Evolutionary conservation across 1,140 invertebrate species (phyloP).

Genomic region (Odontomachus brunneus): DNA sequence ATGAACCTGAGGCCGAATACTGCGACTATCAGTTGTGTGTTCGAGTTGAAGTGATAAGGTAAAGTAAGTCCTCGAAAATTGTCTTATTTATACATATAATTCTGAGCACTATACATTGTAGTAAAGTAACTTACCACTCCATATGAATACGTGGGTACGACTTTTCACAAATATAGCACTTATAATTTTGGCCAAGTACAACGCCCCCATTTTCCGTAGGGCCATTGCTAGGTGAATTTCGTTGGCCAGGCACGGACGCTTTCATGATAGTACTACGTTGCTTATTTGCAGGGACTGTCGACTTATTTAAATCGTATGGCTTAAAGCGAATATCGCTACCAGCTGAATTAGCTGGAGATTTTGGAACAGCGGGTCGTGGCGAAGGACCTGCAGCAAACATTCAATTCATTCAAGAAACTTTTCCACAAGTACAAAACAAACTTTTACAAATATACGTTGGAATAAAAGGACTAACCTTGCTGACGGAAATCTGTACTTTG

Average conservation of each 20-base stretch:
- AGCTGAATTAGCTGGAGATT: constrained; percentile 86
- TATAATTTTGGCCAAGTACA: constrained; percentile 83
- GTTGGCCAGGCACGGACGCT: constrained; percentile 82
- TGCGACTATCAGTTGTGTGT: too few species aligned
- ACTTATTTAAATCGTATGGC: constrained; percentile 90
- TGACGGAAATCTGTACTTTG: constrained; percentile 80
- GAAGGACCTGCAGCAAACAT: constrained; percentile 74
- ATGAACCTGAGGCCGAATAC: too few species aligned
- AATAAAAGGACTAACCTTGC: constrained; percentile 71
- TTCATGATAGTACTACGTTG: constrained; percentile 81
- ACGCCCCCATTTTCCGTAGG: constrained; percentile 81
- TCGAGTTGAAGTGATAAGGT: too few species aligned
- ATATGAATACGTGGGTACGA: constrained; percentile 90
- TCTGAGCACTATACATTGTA: too few species aligned
- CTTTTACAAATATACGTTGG: background rate
- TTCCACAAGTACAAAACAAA: constrained; percentile 15
- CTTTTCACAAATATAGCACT: constrained; percentile 92
- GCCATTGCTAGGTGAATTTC: constrained; percentile 82
- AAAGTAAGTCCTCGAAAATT: too few species aligned
- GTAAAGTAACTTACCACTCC: constrained; percentile 88
- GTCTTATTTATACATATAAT: too few species aligned
- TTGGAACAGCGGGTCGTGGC: constrained; percentile 84
- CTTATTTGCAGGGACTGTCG: constrained; percentile 85
- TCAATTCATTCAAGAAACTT: background rate
- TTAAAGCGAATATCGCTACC: constrained; percentile 89